Evolutionary conservation across 2,797 vertebrate species (phyloP).

Genomic region (Clarias fuscus): DNA sequence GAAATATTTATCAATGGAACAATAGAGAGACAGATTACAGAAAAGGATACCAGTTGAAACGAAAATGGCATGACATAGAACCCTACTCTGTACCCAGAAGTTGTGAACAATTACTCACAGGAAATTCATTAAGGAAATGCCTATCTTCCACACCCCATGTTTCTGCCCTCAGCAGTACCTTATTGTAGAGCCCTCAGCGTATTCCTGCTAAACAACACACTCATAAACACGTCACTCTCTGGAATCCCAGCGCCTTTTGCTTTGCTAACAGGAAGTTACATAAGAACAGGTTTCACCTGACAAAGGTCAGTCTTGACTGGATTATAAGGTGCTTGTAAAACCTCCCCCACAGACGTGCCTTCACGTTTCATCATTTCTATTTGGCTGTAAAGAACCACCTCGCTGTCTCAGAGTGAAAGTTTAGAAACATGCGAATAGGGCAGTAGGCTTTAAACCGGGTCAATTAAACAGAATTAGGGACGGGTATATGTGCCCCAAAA

Average conservation of each 20-base stretch:
- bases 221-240: conserved; percentile 48
- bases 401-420: neutral
- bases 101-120: conserved; percentile 68
- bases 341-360: neutral
- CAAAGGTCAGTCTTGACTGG: conserved; percentile 53
- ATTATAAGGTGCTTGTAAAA: conserved; percentile 50
- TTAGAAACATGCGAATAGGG: neutral
- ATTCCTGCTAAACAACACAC: conserved; percentile 47
- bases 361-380: neutral
- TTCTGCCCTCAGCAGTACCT: conserved; percentile 36
- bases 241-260: conserved; percentile 53
- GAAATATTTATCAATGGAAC: neutral
- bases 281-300: conserved; percentile 53
- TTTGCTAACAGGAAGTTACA: conserved; percentile 55
- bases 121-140: neutral
- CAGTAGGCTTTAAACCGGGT: no score
- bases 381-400: neutral
- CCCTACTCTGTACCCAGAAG: conserved; percentile 52
- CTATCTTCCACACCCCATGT: conserved; percentile 56
- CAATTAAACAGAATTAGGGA: neutral
- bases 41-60: neutral
- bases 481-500: neutral
- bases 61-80: neutral
- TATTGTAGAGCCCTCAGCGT: conserved; percentile 34
- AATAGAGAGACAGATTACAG: neutral